These are phyloP conservation scores for Hippocampus kuda DNA, from an alignment of 2,797 vertebrate species.

Conservation along the genomic window DNA sequence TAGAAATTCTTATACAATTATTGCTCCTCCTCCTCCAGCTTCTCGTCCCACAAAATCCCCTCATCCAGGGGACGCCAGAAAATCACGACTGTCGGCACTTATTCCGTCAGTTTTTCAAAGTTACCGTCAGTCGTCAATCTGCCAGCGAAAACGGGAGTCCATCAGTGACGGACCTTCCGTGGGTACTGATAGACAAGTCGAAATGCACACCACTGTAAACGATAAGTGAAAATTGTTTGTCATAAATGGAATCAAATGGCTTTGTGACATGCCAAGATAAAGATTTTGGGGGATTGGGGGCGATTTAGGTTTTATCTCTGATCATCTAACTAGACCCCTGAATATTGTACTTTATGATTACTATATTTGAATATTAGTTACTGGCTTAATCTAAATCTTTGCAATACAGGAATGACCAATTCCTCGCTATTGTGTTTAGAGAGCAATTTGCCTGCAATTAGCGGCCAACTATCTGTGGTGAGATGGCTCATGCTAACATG, in stretches of 20 bases:
- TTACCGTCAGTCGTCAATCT: too few relatives aligned
- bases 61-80: too few relatives aligned
- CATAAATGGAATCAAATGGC: not conserved
- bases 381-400: not conserved
- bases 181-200: too few relatives aligned
- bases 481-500: constrained; percentile 38
- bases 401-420: not conserved
- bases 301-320: not conserved
- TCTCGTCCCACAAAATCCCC: too few relatives aligned
- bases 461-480: constrained; percentile 26
- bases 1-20: too few relatives aligned
- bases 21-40: too few relatives aligned
- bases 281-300: not conserved
- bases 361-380: not conserved
- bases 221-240: not conserved
- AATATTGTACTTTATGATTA: not conserved
- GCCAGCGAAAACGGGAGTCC: too few relatives aligned
- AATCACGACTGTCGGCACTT: too few relatives aligned
- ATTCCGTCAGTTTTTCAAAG: too few relatives aligned
- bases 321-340: not conserved
- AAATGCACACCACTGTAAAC: not conserved
- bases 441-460: constrained; percentile 5
- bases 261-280: not conserved
- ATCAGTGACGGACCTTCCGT: too few relatives aligned
- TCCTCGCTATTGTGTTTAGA: not conserved